Base-by-base conservation (phyloP, 2,797 vertebrate species). In the Mastacembelus armatus region DNA sequence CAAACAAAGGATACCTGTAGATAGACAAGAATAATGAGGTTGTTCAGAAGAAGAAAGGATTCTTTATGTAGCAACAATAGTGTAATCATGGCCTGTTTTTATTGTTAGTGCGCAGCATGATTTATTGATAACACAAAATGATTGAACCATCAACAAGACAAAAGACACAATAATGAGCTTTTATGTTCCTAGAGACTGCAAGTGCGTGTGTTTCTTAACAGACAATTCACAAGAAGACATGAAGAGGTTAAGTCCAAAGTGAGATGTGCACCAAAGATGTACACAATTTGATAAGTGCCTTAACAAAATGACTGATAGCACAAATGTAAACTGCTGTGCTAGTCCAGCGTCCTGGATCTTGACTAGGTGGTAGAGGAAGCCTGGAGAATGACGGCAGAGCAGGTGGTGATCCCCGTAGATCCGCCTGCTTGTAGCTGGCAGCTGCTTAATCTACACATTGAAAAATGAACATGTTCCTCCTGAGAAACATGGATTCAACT, bases 401-500 rank as follows among this genome's bases (percentile, higher is more conserved):
- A 33, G 15, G 3, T 22, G 44, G 18, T 54, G 38, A 15, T 69
- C 61, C 64, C 68, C 8, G 10, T 9, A 14, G 66, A 59, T 67
- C 71, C 59, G 58, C 18, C 39, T 36, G 51, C 51, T 52, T 71
- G 49, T 8, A 57, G 24, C 48, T 42, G 66, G 70, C 67, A 74
- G 63, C 74, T 58, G 65, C 66, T 72, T 5, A 62, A 50, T 57
- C 42, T 27, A 29, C 45, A n/a, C 12, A 4, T 15, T 10, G 21
- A 60, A 27, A 48, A n/a, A 16, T 22, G 7, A 14, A 67, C 60
- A 26, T 35, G 38, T 57, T 44, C 49, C 44, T 39, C 3, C 2
- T 55, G 49, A 74, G 52, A 39, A 57, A 74, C 54, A 60, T 47
- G 33, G 56, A 57, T 74, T 72, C 36, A 66, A 66, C 65, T 66